Conservation (phyloP, 2,888 invertebrate species). For the Choreutis nemorana region DNA sequence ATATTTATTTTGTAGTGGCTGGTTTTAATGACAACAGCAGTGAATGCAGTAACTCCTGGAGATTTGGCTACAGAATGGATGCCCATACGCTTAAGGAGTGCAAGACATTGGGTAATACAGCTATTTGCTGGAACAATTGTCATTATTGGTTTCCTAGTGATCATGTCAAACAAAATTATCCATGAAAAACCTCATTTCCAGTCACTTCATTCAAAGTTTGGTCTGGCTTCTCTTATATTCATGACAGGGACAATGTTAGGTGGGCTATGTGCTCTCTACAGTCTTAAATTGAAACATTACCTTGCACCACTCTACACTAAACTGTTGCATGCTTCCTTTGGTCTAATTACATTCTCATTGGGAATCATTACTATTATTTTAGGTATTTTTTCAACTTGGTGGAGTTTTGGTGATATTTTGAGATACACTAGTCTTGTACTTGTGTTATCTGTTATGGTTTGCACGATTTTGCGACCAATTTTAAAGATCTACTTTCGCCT, state of each 20-base stretch:
- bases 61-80: conserved; percentile 62
- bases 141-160: conserved; percentile 40
- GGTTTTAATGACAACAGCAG: conserved; percentile 51
- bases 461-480: conserved; percentile 46
- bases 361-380: conserved; percentile 47
- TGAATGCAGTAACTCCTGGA: conserved; percentile 55
- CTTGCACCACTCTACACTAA: conserved; percentile 55
- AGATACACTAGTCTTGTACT: conserved; percentile 35
- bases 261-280: conserved; percentile 48
- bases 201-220: conserved; percentile 50
- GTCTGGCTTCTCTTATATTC: conserved; percentile 44
- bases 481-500: conserved; percentile 55
- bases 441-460: conserved; percentile 36
- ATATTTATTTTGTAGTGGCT: conserved; percentile 43
- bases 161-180: conserved; percentile 47
- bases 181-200: conserved; percentile 36
- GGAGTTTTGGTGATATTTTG: conserved; percentile 40
- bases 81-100: conserved; percentile 52
- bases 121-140: conserved; percentile 30
- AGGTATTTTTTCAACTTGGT: conserved; percentile 48
- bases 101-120: conserved; percentile 59
- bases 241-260: conserved; percentile 47
- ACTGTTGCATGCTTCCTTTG: conserved; percentile 45
- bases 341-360: conserved; percentile 42
- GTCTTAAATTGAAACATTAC: conserved; percentile 48